Base-by-base conservation (phyloP, 2,888 invertebrate species). In the Agrenia bidenticulata region DNA sequence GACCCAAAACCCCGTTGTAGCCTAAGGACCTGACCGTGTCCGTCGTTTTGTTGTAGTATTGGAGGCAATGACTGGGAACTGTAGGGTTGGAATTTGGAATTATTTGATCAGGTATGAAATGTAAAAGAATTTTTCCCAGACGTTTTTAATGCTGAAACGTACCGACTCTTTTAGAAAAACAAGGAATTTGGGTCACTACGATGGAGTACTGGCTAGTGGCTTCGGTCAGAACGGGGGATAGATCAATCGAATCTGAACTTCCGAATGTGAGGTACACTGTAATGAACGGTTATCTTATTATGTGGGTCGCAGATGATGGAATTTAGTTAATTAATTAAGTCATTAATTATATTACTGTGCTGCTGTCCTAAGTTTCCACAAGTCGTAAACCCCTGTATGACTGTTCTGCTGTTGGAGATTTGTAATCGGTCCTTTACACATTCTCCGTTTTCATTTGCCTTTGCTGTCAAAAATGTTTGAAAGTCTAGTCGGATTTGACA, bases 401-500 rank as follows among this genome's bases (percentile, higher is more conserved):
- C 55, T 2, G 68, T 70, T 0, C 65, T 50, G 5, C 61, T 56
- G 7, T 57, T 57, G 0, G 32, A 24, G 19, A 73, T 60, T 7
- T 41, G 27, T 13, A 73, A 32, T 5, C 58, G 19, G n/a, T 73
- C 73, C 7, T 27, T 27, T 2, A 23, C 19, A 37, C 72, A 73
- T 1, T 32, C 41, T 11, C 66, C 67, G n/a, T 24, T 45, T 26
- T 2, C n/a, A 0, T 53, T n/a, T 0, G 45, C 53, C 0, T 7
- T 50, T 1, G 37, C 15, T 5, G n/a, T 21, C 23, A 17, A 23
- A 11, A 58, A 63, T 7, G 19, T 13, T 0, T 26, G 26, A 41
- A 72, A 72, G 17, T 73, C 69, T 15, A 73, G 45, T 11, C 63
- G 39, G 4, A 73, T 50, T 57, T 70, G 70, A 39, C 68, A 68